Base-by-base conservation (phyloP, 2,888 invertebrate genomes). In the Drosophila engyochracea region DNA sequence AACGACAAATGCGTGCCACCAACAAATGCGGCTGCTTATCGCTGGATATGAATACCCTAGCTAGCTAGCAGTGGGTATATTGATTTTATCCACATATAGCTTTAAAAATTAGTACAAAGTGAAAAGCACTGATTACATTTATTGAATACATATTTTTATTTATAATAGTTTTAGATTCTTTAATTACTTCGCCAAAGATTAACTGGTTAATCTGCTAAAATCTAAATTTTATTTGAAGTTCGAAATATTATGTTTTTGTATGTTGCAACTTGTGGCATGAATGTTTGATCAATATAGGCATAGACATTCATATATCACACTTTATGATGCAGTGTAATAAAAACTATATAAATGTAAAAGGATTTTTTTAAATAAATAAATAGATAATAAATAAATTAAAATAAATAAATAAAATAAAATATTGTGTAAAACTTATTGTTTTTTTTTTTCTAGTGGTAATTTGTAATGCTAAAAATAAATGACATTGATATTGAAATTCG, bases 1-100 rank as follows among this genome's bases (percentile, higher is more conserved):
- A 82, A 70, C 79, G 90, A 91, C 90, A 87, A 91, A 87, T 58
- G 58, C 41, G 58, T 87, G 79, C 82, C 78, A 61, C 60, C 54
- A 68, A 69, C 79, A 66, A 81, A 76, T 61, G 70, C 35, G 19
- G 33, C 53, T 53, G 54, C 59, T 55, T 30, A 55, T 25, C 51
- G 35, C 49, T 39, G 28, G 28, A 57, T 41, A 54, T 47, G 44
- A 0, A 72, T 82, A 78, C 79, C 31, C 79, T 82, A 12, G 35
- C 35, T 5, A 5, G 35, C 16, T 16, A 35, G 16, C 57, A 52
- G 28, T 25, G 78, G 47, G 39, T 57, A 60, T 52, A 9, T 44
- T 4, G 6, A 31, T 41, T 52, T n/a, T 10, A 22, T 12, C 16
- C 16, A 12, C 25, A 41, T 33, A 3, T 0, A 14, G 14, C 7